These are phyloP conservation scores for Phycodurus eques DNA, from an alignment of 2,113 vertebrate species.

Conservation along the genomic window DNA sequence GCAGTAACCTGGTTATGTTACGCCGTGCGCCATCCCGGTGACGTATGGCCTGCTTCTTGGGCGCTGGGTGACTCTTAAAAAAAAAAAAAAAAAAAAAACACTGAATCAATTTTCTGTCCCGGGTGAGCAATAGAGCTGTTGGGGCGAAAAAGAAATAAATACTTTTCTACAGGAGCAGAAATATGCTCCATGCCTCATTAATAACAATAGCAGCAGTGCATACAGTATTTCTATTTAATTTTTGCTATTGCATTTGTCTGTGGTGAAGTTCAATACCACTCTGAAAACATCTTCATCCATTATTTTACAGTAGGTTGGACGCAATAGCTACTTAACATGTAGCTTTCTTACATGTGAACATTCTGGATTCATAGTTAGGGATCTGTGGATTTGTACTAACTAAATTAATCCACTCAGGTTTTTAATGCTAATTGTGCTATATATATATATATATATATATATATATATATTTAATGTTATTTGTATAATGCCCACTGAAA, in stretches of 20 bases:
- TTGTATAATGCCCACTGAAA: no score
- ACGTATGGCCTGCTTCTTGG: slow-evolving; percentile 19
- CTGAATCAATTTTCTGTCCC: slow-evolving; percentile 11
- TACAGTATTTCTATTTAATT: slow-evolving; percentile 11
- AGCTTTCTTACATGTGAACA: background rate
- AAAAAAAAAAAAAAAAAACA: background rate
- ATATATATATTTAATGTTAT: no score
- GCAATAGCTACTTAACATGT: background rate
- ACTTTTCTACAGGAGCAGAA: slow-evolving; percentile 19
- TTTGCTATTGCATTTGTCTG: background rate
- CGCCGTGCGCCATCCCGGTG: slow-evolving; percentile 38
- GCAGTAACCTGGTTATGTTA: slow-evolving; percentile 55
- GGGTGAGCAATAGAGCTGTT: slow-evolving; percentile 6
- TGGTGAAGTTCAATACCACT: background rate
- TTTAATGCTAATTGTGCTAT: no score
- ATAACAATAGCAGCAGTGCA: slow-evolving; percentile 4
- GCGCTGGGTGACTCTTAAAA: slow-evolving; percentile 1
- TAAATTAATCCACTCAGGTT: no score
- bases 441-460: no score
- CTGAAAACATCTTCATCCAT: background rate
- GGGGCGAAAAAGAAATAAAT: slow-evolving; percentile 1
- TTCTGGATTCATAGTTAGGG: no score
- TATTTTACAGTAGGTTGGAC: background rate
- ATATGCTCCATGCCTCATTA: slow-evolving; percentile 1
- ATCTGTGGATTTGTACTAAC: background rate